These are phyloP conservation scores for Pelagia noctiluca DNA, from an alignment of 30 jellyfish, hydroid and myxozoan species.

Conservation along the genomic window DNA sequence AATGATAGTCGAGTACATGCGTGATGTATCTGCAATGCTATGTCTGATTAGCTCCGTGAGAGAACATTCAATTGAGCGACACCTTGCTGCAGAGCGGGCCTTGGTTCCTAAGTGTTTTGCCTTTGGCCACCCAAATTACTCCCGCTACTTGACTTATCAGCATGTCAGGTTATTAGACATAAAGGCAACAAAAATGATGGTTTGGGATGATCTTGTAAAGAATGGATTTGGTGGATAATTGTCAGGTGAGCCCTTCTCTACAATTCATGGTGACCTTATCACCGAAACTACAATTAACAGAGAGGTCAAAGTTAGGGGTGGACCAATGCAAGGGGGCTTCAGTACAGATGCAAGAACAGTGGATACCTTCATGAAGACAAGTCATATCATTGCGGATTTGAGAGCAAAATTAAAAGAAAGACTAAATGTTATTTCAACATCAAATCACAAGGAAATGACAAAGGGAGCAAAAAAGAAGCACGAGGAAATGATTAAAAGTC, in stretches of 20 bases:
- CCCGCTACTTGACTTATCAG: constrained; percentile 51
- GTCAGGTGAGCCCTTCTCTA: constrained; percentile 57
- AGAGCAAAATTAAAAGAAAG: constrained; percentile 17
- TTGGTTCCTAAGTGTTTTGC: constrained; percentile 22
- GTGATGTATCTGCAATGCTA: constrained; percentile 54
- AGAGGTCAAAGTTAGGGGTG: constrained; percentile 67
- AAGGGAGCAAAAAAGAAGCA: constrained; percentile 36
- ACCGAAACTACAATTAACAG: constrained; percentile 61
- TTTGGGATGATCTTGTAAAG: constrained; percentile 10
- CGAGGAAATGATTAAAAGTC: constrained; percentile 49
- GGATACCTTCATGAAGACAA: constrained; percentile 21
- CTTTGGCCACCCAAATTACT: constrained; percentile 38
- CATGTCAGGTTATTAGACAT: constrained; percentile 36
- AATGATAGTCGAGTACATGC: constrained; percentile 42
- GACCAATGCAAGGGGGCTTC: constrained; percentile 49
- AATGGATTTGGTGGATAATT: constrained; percentile 37
- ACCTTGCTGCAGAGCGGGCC: constrained; percentile 42
- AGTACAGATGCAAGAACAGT: constrained; percentile 29
- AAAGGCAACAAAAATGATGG: constrained; percentile 1
- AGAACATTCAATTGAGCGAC: constrained; percentile 24
- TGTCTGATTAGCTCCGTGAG: constrained; percentile 33
- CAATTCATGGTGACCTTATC: constrained; percentile 70
- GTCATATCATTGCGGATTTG: constrained; percentile 12
- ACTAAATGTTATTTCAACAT: neutral
- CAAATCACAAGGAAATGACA: constrained; percentile 54